phyloP scores from a whole-genome alignment of 1,140 invertebrate species.

The Drosophila pachea region DNA sequence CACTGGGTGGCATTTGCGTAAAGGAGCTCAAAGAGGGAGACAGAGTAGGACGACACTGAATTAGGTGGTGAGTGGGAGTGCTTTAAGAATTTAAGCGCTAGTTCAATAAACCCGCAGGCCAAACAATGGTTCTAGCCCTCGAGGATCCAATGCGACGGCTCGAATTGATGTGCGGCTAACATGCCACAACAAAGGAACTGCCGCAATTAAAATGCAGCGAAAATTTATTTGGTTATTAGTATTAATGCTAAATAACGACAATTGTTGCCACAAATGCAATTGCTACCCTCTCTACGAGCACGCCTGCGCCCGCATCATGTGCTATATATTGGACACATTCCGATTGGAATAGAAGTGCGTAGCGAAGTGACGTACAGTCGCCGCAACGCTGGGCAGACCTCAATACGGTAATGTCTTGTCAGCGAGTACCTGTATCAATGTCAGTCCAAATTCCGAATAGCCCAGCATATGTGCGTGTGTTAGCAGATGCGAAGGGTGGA shows the following conservation, averaged over 20 bases:
- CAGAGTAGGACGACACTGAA: no score
- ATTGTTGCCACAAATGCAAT: conserved; percentile 38
- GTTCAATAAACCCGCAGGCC: conserved; percentile 59
- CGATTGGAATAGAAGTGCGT: not conserved
- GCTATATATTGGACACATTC: conserved; percentile 11
- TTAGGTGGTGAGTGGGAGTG: conserved; percentile 15
- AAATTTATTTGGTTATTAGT: conserved; percentile 66
- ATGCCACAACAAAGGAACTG: conserved; percentile 50
- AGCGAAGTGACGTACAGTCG: conserved; percentile 42
- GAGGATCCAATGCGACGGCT: conserved; percentile 7
- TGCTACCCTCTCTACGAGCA: conserved; percentile 5
- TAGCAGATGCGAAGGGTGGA: no score
- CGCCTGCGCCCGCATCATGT: conserved; percentile 50
- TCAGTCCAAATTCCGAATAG: conserved; percentile 30
- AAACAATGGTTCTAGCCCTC: conserved; percentile 11
- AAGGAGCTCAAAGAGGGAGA: no score
- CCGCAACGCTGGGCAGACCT: conserved; percentile 39
- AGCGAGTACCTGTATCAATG: conserved; percentile 72
- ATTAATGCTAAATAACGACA: conserved; percentile 57
- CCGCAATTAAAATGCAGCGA: conserved; percentile 56
- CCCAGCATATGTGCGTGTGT: conserved; percentile 66
- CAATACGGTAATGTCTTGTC: conserved; percentile 50
- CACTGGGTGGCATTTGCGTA: not conserved
- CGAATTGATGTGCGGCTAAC: conserved; percentile 62
- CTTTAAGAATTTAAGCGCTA: conserved; percentile 28